Conservation (phyloP, 1,140 invertebrate genomes). For the Macrosteles quadrilineatus region DNA sequence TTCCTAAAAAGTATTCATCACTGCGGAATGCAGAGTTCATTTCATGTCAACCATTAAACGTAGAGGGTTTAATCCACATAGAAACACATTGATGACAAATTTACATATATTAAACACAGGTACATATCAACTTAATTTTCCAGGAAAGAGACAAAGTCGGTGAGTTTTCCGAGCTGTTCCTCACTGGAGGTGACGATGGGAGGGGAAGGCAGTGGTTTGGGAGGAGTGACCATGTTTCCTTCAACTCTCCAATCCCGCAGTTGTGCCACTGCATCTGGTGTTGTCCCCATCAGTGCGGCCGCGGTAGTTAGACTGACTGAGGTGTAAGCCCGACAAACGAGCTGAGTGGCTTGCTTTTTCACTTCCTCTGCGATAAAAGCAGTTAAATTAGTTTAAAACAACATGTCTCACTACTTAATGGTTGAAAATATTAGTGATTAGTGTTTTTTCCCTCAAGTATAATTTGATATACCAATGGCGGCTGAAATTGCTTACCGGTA, state of each 20-base stretch:
- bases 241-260: constrained; percentile 68
- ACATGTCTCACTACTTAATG: too few relatives aligned
- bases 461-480: too few relatives aligned
- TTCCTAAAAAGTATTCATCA: too few relatives aligned
- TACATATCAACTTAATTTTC: constrained; percentile 64
- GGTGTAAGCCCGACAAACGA: constrained; percentile 80
- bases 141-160: constrained; percentile 87
- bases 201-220: constrained; percentile 54
- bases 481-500: too few relatives aligned
- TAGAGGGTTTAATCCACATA: too few relatives aligned
- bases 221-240: constrained; percentile 63
- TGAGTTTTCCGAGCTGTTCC: constrained; percentile 83
- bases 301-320: constrained; percentile 73
- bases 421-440: too few relatives aligned
- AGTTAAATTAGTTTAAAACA: too few relatives aligned
- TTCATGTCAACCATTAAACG: too few relatives aligned
- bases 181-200: constrained; percentile 67
- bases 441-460: too few relatives aligned
- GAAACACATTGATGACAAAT: not conserved
- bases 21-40: too few relatives aligned
- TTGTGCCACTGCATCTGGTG: constrained; percentile 60
- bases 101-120: too few relatives aligned
- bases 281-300: constrained; percentile 69
- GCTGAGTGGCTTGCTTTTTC: constrained; percentile 67
- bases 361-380: constrained; percentile 66